Evolutionary conservation across 2,797 vertebrate species (phyloP).

Genomic region (Tangara arthus): DNA sequence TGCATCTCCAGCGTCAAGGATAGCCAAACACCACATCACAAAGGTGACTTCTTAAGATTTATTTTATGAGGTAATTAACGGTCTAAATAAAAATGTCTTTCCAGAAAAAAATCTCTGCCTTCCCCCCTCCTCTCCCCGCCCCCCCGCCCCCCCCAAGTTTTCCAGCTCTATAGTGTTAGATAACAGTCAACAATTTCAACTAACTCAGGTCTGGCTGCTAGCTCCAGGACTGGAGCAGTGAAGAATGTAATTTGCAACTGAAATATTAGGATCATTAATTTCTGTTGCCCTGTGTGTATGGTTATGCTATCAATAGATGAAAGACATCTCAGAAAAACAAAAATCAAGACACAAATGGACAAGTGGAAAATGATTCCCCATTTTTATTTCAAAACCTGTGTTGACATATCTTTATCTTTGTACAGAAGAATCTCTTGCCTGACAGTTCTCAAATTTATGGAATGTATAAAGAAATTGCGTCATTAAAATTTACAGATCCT

Average conservation of each 20-base stretch:
- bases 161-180: background rate
- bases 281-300: background rate
- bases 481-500: background rate
- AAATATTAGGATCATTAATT: background rate
- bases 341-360: background rate
- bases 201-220: background rate
- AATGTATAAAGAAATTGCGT: background rate
- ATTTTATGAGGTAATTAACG: background rate
- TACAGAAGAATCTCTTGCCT: background rate
- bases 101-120: background rate
- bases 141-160: background rate
- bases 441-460: background rate
- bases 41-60: constrained; percentile 18
- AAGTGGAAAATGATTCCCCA: background rate
- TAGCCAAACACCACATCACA: background rate
- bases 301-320: background rate
- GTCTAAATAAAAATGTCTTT: background rate
- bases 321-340: background rate
- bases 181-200: background rate
- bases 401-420: background rate
- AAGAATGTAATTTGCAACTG: background rate
- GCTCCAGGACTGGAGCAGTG: background rate
- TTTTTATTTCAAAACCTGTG: background rate
- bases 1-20: background rate
- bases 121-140: too few species aligned